These are phyloP conservation scores for Heliconius congener DNA, from an alignment of 1,140 invertebrate genomes.

Conservation along the genomic window DNA sequence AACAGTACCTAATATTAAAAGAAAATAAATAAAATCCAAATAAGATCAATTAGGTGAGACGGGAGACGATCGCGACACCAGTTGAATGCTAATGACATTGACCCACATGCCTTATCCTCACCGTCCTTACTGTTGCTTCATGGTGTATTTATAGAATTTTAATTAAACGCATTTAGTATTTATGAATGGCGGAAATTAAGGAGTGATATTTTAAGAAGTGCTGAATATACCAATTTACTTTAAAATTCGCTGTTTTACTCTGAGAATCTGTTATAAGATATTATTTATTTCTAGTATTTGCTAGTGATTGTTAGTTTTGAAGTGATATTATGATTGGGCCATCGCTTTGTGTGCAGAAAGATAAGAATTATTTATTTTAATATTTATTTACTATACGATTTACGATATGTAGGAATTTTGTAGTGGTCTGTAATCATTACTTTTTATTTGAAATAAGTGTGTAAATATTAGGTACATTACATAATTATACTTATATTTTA, in stretches of 20 bases:
- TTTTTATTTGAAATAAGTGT: too few relatives aligned
- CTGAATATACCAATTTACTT: not conserved
- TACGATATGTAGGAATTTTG: too few relatives aligned
- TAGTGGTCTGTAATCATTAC: too few relatives aligned
- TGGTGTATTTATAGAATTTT: constrained; percentile 8
- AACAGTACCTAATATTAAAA: not conserved
- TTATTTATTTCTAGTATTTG: not conserved
- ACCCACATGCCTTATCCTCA: not conserved
- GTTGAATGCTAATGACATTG: constrained; percentile 48
- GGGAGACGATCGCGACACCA: constrained; percentile 33
- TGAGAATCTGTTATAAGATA: not conserved
- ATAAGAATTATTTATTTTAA: too few relatives aligned
- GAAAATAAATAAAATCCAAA: constrained; percentile 48
- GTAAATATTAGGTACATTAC: too few relatives aligned
- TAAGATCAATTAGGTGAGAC: constrained; percentile 44
- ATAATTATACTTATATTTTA: too few relatives aligned
- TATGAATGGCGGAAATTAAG: not conserved
- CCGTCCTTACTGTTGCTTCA: not conserved
- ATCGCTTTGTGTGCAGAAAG: too few relatives aligned
- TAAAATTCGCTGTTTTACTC: not conserved
- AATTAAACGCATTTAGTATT: not conserved
- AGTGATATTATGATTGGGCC: too few relatives aligned
- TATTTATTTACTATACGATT: too few relatives aligned
- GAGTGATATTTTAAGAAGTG: not conserved
- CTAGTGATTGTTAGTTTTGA: too few relatives aligned